phyloP scores from a whole-genome alignment of 2,797 vertebrate species.

The Carapus acus region DNA sequence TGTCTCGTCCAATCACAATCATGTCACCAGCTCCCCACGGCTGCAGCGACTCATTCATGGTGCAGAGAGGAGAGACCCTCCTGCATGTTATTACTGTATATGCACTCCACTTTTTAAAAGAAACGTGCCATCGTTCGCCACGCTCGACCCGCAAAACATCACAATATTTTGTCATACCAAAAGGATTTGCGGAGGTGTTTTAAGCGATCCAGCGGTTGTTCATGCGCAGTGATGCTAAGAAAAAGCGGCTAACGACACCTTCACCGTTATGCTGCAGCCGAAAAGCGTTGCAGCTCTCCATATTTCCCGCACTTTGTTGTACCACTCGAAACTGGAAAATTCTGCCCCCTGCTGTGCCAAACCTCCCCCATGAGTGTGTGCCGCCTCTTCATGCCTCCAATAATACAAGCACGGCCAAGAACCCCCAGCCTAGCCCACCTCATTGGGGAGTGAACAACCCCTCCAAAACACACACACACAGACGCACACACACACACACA shows the following conservation, averaged over 20 bases:
- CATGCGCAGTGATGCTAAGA: neutral
- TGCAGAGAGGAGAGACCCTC: constrained; percentile 68
- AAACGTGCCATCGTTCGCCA: constrained; percentile 67
- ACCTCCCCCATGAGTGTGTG: too few species aligned
- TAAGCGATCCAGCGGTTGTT: constrained; percentile 16
- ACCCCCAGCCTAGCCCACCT: too few species aligned
- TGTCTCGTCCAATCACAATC: constrained; percentile 82
- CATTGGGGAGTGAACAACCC: too few species aligned
- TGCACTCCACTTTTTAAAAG: constrained; percentile 67
- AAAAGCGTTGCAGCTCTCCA: neutral
- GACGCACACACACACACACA: too few species aligned
- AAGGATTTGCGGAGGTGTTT: constrained; percentile 14
- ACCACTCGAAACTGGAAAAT: neutral
- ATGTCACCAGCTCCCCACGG: constrained; percentile 76
- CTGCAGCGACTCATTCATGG: constrained; percentile 73
- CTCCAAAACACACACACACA: too few species aligned
- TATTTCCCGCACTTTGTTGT: neutral
- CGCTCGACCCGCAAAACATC: constrained; percentile 44
- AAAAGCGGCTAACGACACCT: constrained; percentile 16
- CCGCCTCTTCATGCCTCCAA: too few species aligned
- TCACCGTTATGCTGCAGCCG: too few species aligned
- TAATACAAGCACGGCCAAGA: too few species aligned
- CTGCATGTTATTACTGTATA: constrained; percentile 71
- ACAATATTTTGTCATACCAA: constrained; percentile 30
- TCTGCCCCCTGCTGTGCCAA: too few species aligned